A percentile compares a stretch with the other conserved stretches of the same genome.
phyloP scores from a whole-genome alignment of 1,140 invertebrate species.

The Archivesica marissinica region DNA sequence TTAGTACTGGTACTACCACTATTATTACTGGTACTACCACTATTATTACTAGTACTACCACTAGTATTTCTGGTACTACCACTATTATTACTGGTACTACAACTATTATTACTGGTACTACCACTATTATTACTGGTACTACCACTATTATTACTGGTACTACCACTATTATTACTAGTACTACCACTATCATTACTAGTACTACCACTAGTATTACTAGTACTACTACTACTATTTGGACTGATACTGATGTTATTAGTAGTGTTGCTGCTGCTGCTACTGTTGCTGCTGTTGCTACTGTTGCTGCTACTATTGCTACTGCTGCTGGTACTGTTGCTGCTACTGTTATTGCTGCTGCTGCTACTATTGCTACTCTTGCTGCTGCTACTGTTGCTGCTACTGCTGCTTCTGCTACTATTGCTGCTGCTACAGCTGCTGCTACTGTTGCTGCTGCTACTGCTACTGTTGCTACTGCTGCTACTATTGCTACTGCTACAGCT shows the following conservation, averaged over 20 bases:
- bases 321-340: slow-evolving; percentile 7
- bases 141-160: neutral
- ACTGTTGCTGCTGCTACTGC: slow-evolving; percentile 9
- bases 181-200: neutral
- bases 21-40: neutral
- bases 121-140: neutral
- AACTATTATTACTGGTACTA: neutral
- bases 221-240: slow-evolving; percentile 9
- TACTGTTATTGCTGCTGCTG: slow-evolving; percentile 11
- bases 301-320: slow-evolving; percentile 8
- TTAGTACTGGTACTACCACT: neutral
- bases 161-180: neutral
- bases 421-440: slow-evolving; percentile 35
- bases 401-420: neutral
- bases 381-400: slow-evolving; percentile 5
- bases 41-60: neutral
- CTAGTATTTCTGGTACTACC: neutral
- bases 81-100: neutral
- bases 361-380: slow-evolving; percentile 6
- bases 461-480: neutral
- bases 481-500: slow-evolving; percentile 32
- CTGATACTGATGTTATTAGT: neutral
- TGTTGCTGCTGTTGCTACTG: neutral
- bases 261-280: neutral
- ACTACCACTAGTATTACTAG: slow-evolving; percentile 1